Conservation (phyloP, 2,888 invertebrate genomes). For the Catocala fraxini region DNA sequence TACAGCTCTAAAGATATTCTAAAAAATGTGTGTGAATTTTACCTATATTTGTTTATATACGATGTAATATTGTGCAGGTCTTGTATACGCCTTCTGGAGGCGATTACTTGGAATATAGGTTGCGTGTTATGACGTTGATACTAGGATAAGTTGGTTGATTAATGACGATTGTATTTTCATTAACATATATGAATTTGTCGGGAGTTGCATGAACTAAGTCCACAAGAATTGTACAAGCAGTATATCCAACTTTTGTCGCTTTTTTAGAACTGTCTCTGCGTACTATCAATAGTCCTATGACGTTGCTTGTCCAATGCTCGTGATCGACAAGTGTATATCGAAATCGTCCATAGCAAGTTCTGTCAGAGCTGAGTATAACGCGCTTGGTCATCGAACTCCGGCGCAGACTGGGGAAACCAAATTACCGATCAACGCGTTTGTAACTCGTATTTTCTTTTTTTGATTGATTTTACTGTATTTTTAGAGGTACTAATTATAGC, state of each 20-base stretch:
- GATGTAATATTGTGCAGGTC: slow-evolving; percentile 10
- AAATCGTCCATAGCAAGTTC: slow-evolving; percentile 19
- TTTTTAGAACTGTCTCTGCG: neutral
- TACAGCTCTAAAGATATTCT: slow-evolving; percentile 38
- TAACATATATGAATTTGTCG: slow-evolving; percentile 3
- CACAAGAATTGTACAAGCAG: slow-evolving; percentile 3
- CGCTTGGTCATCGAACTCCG: slow-evolving; percentile 48
- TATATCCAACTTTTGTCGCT: neutral
- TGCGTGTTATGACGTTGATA: slow-evolving; percentile 10
- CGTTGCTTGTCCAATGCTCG: neutral
- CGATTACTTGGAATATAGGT: neutral
- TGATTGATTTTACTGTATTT: slow-evolving; percentile 56
- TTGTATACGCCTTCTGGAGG: neutral
- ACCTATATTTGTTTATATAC: slow-evolving; percentile 34
- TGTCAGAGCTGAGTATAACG: slow-evolving; percentile 42
- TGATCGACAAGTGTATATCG: neutral
- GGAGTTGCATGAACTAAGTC: slow-evolving; percentile 7
- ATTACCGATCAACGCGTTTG: slow-evolving; percentile 52
- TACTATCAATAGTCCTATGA: neutral
- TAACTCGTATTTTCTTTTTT: slow-evolving; percentile 59
- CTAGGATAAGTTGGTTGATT: slow-evolving; percentile 4
- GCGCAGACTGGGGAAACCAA: slow-evolving; percentile 33
- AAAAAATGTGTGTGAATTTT: slow-evolving; percentile 34
- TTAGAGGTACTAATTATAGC: slow-evolving; percentile 54
- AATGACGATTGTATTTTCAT: slow-evolving; percentile 9